phyloP scores from a whole-genome alignment of 2,113 vertebrate species.

The Rhipidura dahli region DNA sequence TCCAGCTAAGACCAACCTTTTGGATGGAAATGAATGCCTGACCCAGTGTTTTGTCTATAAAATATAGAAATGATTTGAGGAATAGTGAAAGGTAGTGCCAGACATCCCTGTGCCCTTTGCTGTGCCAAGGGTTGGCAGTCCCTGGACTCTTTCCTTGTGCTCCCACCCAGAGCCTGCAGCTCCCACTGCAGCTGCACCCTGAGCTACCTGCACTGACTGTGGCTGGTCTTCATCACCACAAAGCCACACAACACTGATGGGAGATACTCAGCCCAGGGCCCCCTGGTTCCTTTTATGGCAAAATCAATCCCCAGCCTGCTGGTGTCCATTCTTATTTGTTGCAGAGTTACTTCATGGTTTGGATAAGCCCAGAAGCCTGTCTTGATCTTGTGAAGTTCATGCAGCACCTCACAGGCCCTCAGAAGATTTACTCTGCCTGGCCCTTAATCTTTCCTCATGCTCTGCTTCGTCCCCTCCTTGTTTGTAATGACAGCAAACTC shows the following conservation, averaged over 20 bases:
- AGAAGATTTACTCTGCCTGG: background rate
- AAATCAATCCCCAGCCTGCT: background rate
- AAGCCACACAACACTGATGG: background rate
- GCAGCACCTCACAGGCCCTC: background rate
- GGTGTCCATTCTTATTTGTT: background rate
- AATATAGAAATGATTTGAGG: background rate
- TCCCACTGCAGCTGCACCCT: background rate
- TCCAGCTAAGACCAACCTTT: background rate
- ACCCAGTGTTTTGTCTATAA: background rate
- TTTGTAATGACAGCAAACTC: background rate
- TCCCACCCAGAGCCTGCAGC: background rate
- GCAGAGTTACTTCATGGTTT: background rate
- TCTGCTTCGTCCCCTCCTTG: background rate
- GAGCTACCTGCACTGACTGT: background rate
- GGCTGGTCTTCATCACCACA: background rate
- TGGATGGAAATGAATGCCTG: background rate
- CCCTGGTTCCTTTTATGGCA: background rate
- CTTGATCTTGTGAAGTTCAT: background rate
- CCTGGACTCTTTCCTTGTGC: accelerated
- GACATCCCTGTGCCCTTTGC: background rate
- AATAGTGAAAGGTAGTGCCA: background rate
- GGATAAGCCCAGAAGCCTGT: background rate
- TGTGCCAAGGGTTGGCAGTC: background rate
- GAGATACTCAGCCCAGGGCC: background rate
- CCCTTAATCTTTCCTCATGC: background rate